A percentile compares a stretch with the other conserved stretches of the same genome.
These are phyloP conservation scores for Nesoenas mayeri DNA, from an alignment of 2,113 vertebrate species.

Conservation along the genomic window DNA sequence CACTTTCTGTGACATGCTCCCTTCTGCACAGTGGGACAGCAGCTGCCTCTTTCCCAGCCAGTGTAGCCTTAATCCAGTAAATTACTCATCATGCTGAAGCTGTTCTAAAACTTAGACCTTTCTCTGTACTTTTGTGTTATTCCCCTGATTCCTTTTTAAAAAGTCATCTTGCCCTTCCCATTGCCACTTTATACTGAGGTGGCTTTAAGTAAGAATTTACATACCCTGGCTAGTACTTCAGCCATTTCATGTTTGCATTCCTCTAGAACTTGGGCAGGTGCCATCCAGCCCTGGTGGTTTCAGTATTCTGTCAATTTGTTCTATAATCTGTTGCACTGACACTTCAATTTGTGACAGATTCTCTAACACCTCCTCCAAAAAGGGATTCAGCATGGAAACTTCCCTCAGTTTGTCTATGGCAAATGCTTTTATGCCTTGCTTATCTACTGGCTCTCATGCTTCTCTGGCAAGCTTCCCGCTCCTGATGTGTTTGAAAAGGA, in stretches of 20 bases:
- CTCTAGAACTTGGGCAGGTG: neutral
- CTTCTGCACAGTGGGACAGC: neutral
- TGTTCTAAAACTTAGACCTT: neutral
- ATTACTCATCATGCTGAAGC: neutral
- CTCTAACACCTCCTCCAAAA: conserved; percentile 46
- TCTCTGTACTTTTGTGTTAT: neutral
- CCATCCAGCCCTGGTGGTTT: neutral
- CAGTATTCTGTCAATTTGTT: conserved; percentile 24
- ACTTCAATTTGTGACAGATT: conserved; percentile 52
- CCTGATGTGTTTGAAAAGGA: conserved; percentile 40
- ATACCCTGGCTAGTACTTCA: neutral
- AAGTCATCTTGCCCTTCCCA: neutral
- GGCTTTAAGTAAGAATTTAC: neutral
- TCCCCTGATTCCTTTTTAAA: neutral
- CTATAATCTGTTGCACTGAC: conserved; percentile 33
- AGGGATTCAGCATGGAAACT: conserved; percentile 24
- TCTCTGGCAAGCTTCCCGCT: conserved; percentile 36
- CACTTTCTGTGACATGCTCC: neutral
- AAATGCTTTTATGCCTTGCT: conserved; percentile 13
- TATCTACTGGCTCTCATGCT: conserved; percentile 46
- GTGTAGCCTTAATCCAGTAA: neutral
- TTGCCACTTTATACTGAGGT: neutral
- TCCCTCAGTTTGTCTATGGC: conserved; percentile 1
- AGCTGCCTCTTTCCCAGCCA: neutral
- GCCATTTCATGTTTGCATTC: neutral